A percentile compares a stretch with the other conserved stretches of the same genome.
Conservation (phyloP, 2,113 vertebrate species). For the Hippocampus comes region DNA sequence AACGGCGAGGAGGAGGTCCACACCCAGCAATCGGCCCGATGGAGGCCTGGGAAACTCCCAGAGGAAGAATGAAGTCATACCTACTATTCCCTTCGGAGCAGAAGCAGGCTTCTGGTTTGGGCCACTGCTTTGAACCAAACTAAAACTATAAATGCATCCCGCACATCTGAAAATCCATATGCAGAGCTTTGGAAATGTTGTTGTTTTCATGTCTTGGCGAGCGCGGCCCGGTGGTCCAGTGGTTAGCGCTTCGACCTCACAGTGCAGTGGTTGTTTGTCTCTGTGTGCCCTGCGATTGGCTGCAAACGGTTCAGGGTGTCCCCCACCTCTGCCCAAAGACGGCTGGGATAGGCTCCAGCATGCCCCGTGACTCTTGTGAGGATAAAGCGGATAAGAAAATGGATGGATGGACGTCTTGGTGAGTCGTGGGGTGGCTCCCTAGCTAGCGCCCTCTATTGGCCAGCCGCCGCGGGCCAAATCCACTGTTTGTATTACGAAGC, state of each 20-base stretch:
- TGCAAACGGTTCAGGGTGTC: too few relatives aligned
- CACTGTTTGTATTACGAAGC: background rate
- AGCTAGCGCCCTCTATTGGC: background rate
- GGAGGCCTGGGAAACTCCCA: constrained; percentile 45
- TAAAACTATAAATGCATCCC: too few relatives aligned
- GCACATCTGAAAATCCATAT: too few relatives aligned
- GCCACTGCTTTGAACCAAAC: background rate
- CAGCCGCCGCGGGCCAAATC: background rate
- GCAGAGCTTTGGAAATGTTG: too few relatives aligned
- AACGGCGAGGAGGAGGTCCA: constrained; percentile 34
- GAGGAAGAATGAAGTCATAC: constrained; percentile 53
- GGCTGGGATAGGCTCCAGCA: too few relatives aligned
- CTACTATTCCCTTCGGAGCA: constrained; percentile 35
- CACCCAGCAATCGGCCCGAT: constrained; percentile 45
- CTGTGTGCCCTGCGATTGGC: too few relatives aligned
- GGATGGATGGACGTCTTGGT: background rate
- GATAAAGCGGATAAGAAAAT: too few relatives aligned
- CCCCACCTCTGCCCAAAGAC: too few relatives aligned
- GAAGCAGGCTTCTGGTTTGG: constrained; percentile 13
- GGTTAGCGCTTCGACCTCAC: too few relatives aligned
- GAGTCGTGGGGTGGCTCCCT: background rate
- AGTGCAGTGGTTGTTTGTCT: too few relatives aligned
- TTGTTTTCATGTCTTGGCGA: background rate
- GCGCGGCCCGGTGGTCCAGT: too few relatives aligned
- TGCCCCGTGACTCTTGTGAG: too few relatives aligned